Evolutionary conservation across 1,140 invertebrate genomes (phyloP).

Genomic region (Bombus breviceps): DNA sequence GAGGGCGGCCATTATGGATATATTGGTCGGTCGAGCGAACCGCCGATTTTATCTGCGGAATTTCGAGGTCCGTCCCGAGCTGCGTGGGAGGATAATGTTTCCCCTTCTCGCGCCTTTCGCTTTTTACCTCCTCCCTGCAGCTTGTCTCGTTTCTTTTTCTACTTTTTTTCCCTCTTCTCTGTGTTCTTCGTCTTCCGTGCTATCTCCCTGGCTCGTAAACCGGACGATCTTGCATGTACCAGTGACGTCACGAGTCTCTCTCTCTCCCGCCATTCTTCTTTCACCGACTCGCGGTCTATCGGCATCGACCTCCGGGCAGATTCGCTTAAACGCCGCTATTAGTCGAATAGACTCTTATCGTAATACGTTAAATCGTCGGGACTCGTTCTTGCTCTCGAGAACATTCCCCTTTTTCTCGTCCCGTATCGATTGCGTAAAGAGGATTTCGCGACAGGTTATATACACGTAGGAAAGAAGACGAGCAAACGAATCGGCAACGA

Average conservation of each 20-base stretch:
- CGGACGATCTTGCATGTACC: conserved; percentile 47
- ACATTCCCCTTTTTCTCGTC: background rate
- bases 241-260: conserved; percentile 29
- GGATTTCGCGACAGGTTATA: background rate
- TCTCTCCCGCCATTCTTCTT: conserved; percentile 23
- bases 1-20: conserved; percentile 76
- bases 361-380: conserved; percentile 25
- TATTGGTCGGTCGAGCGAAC: conserved; percentile 69
- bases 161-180: conserved; percentile 10
- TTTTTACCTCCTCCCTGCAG: conserved; percentile 43
- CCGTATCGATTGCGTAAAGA: background rate
- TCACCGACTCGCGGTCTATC: conserved; percentile 19
- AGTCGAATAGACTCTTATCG: conserved; percentile 29
- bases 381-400: background rate
- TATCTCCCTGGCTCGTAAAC: conserved; percentile 39
- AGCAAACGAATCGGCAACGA: background rate
- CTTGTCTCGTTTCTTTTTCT: conserved; percentile 36
- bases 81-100: conserved; percentile 61
- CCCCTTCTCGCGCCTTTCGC: conserved; percentile 59
- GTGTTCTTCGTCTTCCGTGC: background rate
- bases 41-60: conserved; percentile 78
- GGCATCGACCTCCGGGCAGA: conserved; percentile 30
- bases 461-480: background rate
- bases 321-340: conserved; percentile 56
- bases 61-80: conserved; percentile 68